A percentile compares a stretch with the other conserved stretches of the same genome.
Evolutionary conservation across 2,113 vertebrate genomes (phyloP).

Genomic region (Leptobrachium leishanense): DNA sequence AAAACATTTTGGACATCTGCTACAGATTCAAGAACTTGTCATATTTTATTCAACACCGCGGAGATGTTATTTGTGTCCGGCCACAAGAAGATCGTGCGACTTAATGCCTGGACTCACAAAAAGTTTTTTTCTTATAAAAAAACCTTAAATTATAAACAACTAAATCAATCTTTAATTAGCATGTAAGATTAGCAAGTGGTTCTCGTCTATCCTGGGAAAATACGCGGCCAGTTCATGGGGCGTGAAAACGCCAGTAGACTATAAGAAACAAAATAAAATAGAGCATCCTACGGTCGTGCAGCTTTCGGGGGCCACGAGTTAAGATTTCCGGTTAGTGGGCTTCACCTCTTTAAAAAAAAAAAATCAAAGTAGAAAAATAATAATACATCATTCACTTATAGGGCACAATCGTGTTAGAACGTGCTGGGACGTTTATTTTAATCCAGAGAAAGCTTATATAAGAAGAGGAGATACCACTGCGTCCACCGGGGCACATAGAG

Average conservation of each 20-base stretch:
- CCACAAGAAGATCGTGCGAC: not conserved
- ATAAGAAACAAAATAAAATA: not conserved
- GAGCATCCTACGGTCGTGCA: no score
- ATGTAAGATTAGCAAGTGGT: not conserved
- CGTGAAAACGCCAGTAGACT: not conserved
- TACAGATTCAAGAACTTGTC: constrained; percentile 46
- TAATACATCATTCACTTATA: no score
- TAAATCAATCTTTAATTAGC: no score
- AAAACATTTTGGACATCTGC: constrained; percentile 42
- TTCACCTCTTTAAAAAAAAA: no score
- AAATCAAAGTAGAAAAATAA: no score
- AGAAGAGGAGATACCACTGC: no score
- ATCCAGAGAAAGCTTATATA: no score
- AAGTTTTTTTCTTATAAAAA: not conserved
- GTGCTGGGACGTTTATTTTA: no score
- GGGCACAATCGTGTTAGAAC: no score
- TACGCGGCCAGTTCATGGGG: not conserved
- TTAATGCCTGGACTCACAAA: not conserved
- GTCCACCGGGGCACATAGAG: no score
- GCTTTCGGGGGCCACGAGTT: no score
- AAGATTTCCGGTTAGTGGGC: no score
- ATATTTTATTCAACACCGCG: constrained; percentile 52
- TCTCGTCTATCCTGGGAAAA: not conserved
- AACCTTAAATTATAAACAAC: not conserved
- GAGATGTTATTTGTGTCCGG: constrained; percentile 30